Evolutionary conservation across 2,888 invertebrate genomes (phyloP), one percentile per base, ranked within the genome.

Genomic region (Thereva unica): DNA sequence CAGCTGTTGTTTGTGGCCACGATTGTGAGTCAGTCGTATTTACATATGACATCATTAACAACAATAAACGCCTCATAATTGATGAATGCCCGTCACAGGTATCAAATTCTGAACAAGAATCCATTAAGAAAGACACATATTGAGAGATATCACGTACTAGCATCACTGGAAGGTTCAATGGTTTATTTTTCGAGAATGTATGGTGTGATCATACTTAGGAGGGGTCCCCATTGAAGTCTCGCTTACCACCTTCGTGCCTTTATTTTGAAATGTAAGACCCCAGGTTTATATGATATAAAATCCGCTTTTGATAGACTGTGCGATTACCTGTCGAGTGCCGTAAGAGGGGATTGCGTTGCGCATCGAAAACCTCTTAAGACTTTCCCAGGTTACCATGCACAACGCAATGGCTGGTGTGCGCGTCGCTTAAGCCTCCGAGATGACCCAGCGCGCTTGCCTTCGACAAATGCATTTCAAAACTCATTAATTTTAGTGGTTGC

Each of bases 51-150:
- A 72, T 71, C 72, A 73, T 73, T 72, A 71, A 68, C 64, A 63
- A 70, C 69, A 71, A 69, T 71, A 71, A 71, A 68, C 70, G 70
- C 69, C 68, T 69, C 67, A 64, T 71, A 70, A 73, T 72, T 73
- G 70, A 73, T 73, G 72, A 67, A 68, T 69, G 47, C 38, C 64
- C 67, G 72, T 73, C 72, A 69, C 42, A 70, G 65, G 67, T 72
- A 73, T 73, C 72, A 73, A 66, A 71, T 72, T 71, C 67, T 67
- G 72, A 72, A 71, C 73, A 71, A 70, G 64, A 73, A 72, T 73
- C 73, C 73, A 73, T 73, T 73, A 73, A 73, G 71, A 63, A 73
- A 71, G 71, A 73, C 73, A 73, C 73, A 71, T 71, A 73, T 70
- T 71, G 70, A 69, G 70, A 72, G 72, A 72, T 72, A 73, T 72